Conservation (phyloP, 2,797 vertebrate genomes). For the Dendrocincla fuliginosa region DNA sequence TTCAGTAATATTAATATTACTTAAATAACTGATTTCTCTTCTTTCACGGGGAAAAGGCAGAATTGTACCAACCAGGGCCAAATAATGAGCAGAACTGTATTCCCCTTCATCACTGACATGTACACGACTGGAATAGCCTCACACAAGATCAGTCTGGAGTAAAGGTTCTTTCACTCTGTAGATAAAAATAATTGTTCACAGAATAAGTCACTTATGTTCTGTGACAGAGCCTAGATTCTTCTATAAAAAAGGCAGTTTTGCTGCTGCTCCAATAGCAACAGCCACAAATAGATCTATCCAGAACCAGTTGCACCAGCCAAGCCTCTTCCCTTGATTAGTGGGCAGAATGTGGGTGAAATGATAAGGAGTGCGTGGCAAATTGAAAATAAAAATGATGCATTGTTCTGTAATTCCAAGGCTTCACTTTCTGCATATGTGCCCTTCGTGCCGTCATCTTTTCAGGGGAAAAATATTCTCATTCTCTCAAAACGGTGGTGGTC, state of each 20-base stretch:
- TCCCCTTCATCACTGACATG: background rate
- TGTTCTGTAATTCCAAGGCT: background rate
- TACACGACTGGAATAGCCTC: background rate
- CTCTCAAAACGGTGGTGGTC: conserved; percentile 19
- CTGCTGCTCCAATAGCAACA: conserved; percentile 39
- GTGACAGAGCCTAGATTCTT: conserved; percentile 27
- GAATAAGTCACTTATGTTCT: conserved; percentile 12
- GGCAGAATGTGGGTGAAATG: conserved; percentile 56
- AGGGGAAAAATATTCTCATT: background rate
- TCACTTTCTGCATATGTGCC: background rate
- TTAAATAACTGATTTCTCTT: background rate
- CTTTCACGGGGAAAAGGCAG: background rate
- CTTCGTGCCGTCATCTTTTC: background rate
- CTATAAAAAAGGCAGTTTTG: background rate
- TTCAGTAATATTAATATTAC: background rate
- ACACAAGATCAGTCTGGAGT: background rate
- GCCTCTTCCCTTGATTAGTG: conserved; percentile 37
- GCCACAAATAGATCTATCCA: conserved; percentile 28
- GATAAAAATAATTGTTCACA: conserved; percentile 39
- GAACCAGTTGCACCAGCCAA: conserved; percentile 44
- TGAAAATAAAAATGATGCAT: conserved; percentile 20
- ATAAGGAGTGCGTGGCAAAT: conserved; percentile 18
- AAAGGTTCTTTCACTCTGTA: background rate
- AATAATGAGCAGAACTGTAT: background rate
- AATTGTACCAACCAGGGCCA: background rate